A percentile compares a stretch with the other conserved stretches of the same genome.
These are phyloP conservation scores for Macropus fuliginosus DNA, from an alignment of 2,797 vertebrate genomes.

Conservation along the genomic window DNA sequence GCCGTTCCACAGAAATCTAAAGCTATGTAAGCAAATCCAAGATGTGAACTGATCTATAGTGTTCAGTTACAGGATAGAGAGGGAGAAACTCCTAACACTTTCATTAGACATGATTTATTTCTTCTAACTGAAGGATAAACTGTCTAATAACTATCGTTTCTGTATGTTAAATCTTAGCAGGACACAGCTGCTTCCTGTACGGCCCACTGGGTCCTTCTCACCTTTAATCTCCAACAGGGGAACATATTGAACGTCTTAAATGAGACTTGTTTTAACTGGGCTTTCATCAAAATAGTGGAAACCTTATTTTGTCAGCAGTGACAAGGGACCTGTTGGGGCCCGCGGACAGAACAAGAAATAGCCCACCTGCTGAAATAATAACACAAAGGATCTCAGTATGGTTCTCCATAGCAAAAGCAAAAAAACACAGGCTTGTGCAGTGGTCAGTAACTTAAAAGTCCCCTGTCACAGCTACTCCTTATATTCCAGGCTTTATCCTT, in stretches of 20 bases:
- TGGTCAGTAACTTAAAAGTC: conserved; percentile 20
- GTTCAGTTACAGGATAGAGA: conserved; percentile 48
- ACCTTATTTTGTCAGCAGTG: conserved; percentile 46
- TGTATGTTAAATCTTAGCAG: conserved; percentile 49
- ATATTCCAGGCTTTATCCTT: conserved; percentile 17
- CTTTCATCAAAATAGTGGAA: conserved; percentile 54
- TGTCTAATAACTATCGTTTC: conserved; percentile 53
- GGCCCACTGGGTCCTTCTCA: conserved; percentile 49
- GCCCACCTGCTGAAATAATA: conserved; percentile 48
- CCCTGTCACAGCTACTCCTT: background rate
- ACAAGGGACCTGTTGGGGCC: background rate
- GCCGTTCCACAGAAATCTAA: conserved; percentile 37
- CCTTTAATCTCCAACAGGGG: conserved; percentile 60
- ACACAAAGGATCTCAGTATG: background rate
- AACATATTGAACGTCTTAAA: conserved; percentile 67
- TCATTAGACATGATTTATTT: conserved; percentile 71
- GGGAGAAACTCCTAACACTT: conserved; percentile 47
- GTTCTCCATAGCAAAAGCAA: background rate
- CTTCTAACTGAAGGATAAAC: conserved; percentile 63
- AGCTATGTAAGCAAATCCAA: conserved; percentile 49
- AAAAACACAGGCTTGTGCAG: background rate
- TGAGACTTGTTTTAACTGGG: conserved; percentile 59
- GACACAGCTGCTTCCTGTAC: conserved; percentile 66
- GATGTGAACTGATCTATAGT: conserved; percentile 52
- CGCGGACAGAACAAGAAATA: conserved; percentile 32